Percentiles rank a stretch among this genome's conserved stretches.
Conservation (phyloP, 1,140 invertebrate species). For the Lordiphosa collinella region DNA sequence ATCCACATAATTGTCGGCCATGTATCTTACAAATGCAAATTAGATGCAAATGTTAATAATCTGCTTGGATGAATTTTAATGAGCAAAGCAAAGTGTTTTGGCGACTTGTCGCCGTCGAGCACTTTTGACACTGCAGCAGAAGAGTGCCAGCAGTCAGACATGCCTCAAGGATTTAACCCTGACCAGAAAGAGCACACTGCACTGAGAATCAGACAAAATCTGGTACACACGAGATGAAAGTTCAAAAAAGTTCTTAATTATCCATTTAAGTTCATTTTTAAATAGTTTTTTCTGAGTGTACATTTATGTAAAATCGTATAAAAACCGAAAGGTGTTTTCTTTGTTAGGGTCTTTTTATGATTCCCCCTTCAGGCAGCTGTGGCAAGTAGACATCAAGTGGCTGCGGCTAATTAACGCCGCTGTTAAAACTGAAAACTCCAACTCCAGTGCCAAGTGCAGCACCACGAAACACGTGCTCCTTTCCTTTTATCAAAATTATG, state of each 20-base stretch:
- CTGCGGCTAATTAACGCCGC: slow-evolving; percentile 72
- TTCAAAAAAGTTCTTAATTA: too few species aligned
- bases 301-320: too few species aligned
- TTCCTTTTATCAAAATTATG: slow-evolving; percentile 47
- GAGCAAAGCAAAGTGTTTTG: slow-evolving; percentile 70
- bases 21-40: slow-evolving; percentile 76
- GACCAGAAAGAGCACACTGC: slow-evolving; percentile 39
- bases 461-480: slow-evolving; percentile 34
- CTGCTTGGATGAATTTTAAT: slow-evolving; percentile 76
- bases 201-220: too few species aligned
- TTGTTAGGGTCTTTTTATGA: slow-evolving; percentile 13
- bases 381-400: slow-evolving; percentile 55
- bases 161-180: slow-evolving; percentile 54
- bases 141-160: slow-evolving; percentile 37
- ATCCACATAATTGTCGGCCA: slow-evolving; percentile 74
- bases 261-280: too few species aligned
- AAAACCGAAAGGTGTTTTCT: too few species aligned
- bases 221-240: too few species aligned
- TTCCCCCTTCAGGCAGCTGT: not conserved
- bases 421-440: slow-evolving; percentile 31
- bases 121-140: slow-evolving; percentile 6
- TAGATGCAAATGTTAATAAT: slow-evolving; percentile 77
- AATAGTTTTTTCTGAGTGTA: too few species aligned
- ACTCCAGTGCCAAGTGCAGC: slow-evolving; percentile 17
- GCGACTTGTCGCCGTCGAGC: slow-evolving; percentile 60